Evolutionary conservation across 1,140 invertebrate genomes (phyloP), one percentile per base, ranked within the genome.

Genomic region (Penaeus indicus): DNA sequence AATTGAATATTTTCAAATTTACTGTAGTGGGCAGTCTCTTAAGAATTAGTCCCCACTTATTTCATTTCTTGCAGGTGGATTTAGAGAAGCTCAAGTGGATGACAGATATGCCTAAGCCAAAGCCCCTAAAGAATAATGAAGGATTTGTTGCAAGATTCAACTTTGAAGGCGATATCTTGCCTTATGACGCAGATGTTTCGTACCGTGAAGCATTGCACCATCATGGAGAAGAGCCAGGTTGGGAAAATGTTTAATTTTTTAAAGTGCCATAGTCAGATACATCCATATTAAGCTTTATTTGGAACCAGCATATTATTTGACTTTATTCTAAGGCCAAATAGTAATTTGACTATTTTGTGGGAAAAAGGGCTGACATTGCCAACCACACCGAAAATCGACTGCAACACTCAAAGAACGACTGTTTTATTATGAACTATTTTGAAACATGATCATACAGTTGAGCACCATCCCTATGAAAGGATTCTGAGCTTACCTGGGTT

Each of bases 221-320:
- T 91, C 94, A 94, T 92, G 93, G 93, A 21, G 92, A 93, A 77
- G 93, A 94, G 91, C 93, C 93, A 89, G 93, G 94, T 90, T 75
- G 90, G 92, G 92, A 47, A 38, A 27, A 21, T 25, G 22, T 81
- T 5, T 27, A 19, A 61, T 25, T 16, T 3, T 75, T 62, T 78
- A 4, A 47, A n/a, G 61, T 38, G 32, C n/a, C 75, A 77, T 8
- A 27, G 3, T 3, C 11, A 42, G 25, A 19, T 10, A 11, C 47
- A 54, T 38, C 38, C 25, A 38, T 79, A 19, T 47, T 11, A 47
- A 27, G 3, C 16, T 42, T 22, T 38, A 47, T 16, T 18, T 19
- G 32, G 16, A 2, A 47, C 1, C 2, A 18, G 5, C n/a, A 16
- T 47, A 47, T 47, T 21, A 42, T 18, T 38, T 80, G 21, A 80